Evolutionary conservation across 35 echinoderm and acorn worm genomes (phyloP).

Genomic region (Apostichopus japonicus): DNA sequence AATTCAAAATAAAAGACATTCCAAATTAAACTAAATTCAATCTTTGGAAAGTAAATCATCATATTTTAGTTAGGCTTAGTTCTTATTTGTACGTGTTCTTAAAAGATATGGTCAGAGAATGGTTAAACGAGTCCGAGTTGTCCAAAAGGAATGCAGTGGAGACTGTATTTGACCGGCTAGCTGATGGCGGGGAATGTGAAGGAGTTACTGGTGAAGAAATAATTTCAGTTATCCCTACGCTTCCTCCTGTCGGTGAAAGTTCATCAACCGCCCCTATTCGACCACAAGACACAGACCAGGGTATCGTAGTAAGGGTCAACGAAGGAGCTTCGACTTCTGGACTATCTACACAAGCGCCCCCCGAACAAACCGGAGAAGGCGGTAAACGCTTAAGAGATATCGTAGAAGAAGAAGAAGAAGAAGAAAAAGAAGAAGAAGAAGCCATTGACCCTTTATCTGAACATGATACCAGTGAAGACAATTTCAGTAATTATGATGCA

Average conservation of each 20-base stretch:
- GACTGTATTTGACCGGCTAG: background rate
- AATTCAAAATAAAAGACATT: too few relatives aligned
- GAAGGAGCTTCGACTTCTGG: background rate
- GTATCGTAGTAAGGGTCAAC: background rate
- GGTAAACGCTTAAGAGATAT: background rate
- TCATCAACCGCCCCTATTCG: background rate
- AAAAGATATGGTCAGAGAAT: background rate
- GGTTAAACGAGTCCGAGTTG: background rate
- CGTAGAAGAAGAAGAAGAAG: background rate
- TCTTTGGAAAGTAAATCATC: too few relatives aligned
- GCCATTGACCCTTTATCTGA: background rate
- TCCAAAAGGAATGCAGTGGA: background rate
- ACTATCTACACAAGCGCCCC: background rate
- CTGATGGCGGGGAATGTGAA: background rate
- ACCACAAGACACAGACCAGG: background rate
- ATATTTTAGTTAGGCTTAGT: too few relatives aligned
- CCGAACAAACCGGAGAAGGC: background rate
- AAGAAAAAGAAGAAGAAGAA: background rate
- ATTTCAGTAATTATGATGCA: background rate
- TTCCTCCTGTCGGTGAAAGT: background rate
- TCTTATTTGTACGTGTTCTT: too few relatives aligned
- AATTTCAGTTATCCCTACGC: constrained; percentile 20
- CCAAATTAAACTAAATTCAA: too few relatives aligned
- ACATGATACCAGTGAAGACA: background rate
- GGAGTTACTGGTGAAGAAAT: constrained; percentile 31